Evolutionary conservation across 2,797 vertebrate species (phyloP), one percentile per base, ranked within the genome.

Genomic region (Neomorphus geoffroyi): DNA sequence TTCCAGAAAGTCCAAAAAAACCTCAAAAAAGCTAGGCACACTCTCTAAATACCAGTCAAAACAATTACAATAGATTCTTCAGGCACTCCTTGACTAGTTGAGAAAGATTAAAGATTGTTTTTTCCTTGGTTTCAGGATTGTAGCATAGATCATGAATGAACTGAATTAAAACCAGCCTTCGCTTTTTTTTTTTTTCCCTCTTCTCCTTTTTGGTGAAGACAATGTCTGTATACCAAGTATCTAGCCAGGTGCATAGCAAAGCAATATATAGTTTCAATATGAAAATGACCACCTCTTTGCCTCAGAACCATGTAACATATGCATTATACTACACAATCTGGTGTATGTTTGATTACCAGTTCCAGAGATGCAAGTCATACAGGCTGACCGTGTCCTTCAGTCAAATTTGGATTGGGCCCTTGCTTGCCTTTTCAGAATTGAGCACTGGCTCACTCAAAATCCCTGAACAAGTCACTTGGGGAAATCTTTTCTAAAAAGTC

Each of bases 401-500:
- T n/a, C 32, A 66, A 1, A 60, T 95, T 92, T 90, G 53, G 64
- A 77, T 43, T 1, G 1, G 60, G 45, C 33, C 39, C 27, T 90
- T 41, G 19, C 35, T 39, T 58, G 61, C 35, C 53, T 39, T 78
- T 92, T 66, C 60, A 51, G 57, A 87, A 50, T 15, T 77, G 61
- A 77, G 27, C 60, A 37, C 13, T 69, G 50, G 54, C 37, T 51
- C 81, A 62, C 16, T 85, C 67, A 90, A 80, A 85, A 94, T 92
- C 94, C 95, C 85, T 67, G 41, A 74, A 71, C 53, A 54, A 74
- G 53, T 16, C 65, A 82, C 88, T 85, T 87, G 71, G 90, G 88
- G 86, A 94, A 95, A 93, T 80, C 8, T 71, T 94, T 92, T 97
- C 45, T 82, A 46, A 96, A 96, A 96, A 94, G 78, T 96, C 88